These are phyloP conservation scores for Halocynthia aurantium DNA, from an alignment of 23 tunicate species.

Conservation along the genomic window DNA sequence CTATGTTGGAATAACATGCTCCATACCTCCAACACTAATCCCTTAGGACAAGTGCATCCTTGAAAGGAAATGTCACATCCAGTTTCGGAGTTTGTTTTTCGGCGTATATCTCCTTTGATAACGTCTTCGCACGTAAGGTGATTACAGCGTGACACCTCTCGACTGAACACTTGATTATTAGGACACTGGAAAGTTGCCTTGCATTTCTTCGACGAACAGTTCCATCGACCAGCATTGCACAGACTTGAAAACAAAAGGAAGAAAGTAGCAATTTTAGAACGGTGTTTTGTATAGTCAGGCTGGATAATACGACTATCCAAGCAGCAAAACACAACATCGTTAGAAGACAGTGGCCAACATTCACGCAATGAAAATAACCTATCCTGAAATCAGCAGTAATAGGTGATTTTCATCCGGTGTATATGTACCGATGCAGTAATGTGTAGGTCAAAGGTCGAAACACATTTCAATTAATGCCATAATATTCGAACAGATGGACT, in stretches of 20 bases:
- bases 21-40: conserved; percentile 48
- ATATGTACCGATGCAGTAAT: neutral
- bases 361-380: conserved; percentile 39
- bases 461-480: no score
- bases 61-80: conserved; percentile 31
- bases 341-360: neutral
- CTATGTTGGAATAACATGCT: neutral
- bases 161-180: conserved; percentile 59
- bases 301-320: neutral
- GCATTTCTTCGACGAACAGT: conserved; percentile 48
- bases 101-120: conserved; percentile 26
- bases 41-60: conserved; percentile 56
- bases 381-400: conserved; percentile 30
- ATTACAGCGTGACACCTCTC: conserved; percentile 56
- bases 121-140: conserved; percentile 33
- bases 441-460: no score
- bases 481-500: no score
- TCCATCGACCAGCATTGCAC: conserved; percentile 63
- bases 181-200: conserved; percentile 67
- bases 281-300: neutral
- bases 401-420: conserved; percentile 16
- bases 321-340: no score
- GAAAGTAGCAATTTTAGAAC: neutral
- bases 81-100: neutral
- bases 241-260: conserved; percentile 3